Evolutionary conservation across 2,797 vertebrate species (phyloP).

Genomic region (Xiphophorus birchmanni): DNA sequence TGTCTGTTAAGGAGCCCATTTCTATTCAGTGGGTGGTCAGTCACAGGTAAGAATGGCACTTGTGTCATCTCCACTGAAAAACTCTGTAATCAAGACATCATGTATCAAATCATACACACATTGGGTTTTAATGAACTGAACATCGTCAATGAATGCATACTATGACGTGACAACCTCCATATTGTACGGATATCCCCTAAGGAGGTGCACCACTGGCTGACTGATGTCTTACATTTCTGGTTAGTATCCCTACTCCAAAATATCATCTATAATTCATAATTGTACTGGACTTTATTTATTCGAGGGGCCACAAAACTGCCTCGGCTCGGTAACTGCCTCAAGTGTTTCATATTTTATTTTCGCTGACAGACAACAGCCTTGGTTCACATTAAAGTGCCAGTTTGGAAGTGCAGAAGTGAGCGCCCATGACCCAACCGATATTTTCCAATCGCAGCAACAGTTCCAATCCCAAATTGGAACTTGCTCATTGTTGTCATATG

Average conservation of each 20-base stretch:
- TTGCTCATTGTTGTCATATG: neutral
- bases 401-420: neutral
- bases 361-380: neutral
- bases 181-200: slow-evolving; percentile 18
- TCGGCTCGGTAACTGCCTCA: slow-evolving; percentile 4
- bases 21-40: slow-evolving; percentile 65
- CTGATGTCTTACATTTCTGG: slow-evolving; percentile 39
- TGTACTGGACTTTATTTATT: slow-evolving; percentile 2
- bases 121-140: slow-evolving; percentile 8
- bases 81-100: slow-evolving; percentile 14
- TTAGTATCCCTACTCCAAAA: slow-evolving; percentile 25
- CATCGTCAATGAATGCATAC: neutral
- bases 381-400: neutral
- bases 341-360: neutral
- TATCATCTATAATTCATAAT: slow-evolving; percentile 44
- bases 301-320: neutral
- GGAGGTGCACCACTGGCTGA: slow-evolving; percentile 23
- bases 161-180: neutral
- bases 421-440: neutral
- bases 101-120: slow-evolving; percentile 26
- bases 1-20: slow-evolving; percentile 62
- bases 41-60: slow-evolving; percentile 58
- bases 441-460: neutral
- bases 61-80: slow-evolving; percentile 35
- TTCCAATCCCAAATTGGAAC: neutral